Base-by-base conservation (phyloP, 2,888 invertebrate species). In the Hypsopygia costalis region DNA sequence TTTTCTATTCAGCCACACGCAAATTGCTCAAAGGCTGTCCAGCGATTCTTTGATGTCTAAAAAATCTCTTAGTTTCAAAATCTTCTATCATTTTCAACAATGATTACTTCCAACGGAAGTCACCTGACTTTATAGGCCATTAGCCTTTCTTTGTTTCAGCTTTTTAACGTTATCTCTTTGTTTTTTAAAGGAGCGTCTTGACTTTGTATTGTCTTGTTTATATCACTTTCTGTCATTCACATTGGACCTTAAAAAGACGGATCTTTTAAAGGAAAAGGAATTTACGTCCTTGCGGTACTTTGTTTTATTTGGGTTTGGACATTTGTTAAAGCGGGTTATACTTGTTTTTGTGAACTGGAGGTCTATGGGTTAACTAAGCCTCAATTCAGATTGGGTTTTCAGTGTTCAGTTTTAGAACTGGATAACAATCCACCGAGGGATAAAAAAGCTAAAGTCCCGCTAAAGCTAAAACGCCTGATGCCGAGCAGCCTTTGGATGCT, bases 111-210 rank as follows among this genome's bases (percentile, higher is more conserved):
- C 51, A 31, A 37, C 41, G 29, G 40, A 27, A 39, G 32, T 48
- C 53, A 62, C 58, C 59, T 57, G 55, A 54, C 40, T 62, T 63
- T 58, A 62, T 58, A 44, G 55, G 58, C 65, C 60, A 69, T 67
- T 68, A 62, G 60, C 25, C 25, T 43, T 48, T 51, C 52, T 55
- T 53, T 52, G 55, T 68, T 68, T 67, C 67, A 60, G 62, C 51
- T 40, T 48, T 46, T 40, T 44, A 41, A 47, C 48, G 35, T 49
- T 55, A 50, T 55, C 47, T 51, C 50, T 25, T 7, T 25, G 25
- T n/a, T 25, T 25, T 25, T 25, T 25, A 3, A 16, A 16, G 5
- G 41, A 55, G 54, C 55, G 61, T 55, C 58, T 49, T 16, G 2
- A 16, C 16, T 16, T 52, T 53, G 44, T 51, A 45, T 32, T 33